Evolutionary conservation across 2,113 vertebrate species (phyloP), one percentile per base, ranked within the genome.

Genomic region (Cisticola juncidis): DNA sequence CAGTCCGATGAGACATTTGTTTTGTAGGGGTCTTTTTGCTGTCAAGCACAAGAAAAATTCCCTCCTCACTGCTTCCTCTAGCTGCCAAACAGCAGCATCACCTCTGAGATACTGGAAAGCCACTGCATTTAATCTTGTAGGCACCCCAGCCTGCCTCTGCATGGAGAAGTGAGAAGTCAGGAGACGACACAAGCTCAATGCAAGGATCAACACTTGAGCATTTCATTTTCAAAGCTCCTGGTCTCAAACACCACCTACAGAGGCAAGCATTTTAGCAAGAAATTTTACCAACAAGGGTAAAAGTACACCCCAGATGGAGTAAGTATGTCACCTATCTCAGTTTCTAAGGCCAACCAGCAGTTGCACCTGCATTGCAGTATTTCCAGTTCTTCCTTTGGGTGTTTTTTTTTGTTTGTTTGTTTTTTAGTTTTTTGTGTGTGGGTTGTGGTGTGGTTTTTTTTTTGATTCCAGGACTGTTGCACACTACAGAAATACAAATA

Each of bases 151-250:
- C 50, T 19, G 31, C 25, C 42, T 65, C 54, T 54, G 45, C 36
- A 45, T 29, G 42, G 17, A 36, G 15, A 83, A 19, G 11, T 15
- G 44, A 54, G 38, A 73, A 18, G 16, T 47, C 44, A 42, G 40
- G 28, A 48, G 0, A 2, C 1, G 5, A 79, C n/a, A 31, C 4
- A 42, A 87, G 7, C 19, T 71, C 48, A 60, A 6, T 4, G 8
- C n/a, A 70, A 60, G 44, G 57, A 76, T 5, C 0, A 5, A 51
- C 6, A 33, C 26, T 61, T 45, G 12, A 71, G 21, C 7, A 15
- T 26, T 9, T 48, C 2, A 16, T 80, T 85, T 76, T 40, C 17
- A 48, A 86, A 81, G 72, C 28, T 68, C 12, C 26, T 38, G 21
- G 16, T 76, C 33, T 54, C 9, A 61, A 76, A 47, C 6, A 65